Evolutionary conservation across 2,113 vertebrate species (phyloP).

Genomic region (Laterallus jamaicensis): DNA sequence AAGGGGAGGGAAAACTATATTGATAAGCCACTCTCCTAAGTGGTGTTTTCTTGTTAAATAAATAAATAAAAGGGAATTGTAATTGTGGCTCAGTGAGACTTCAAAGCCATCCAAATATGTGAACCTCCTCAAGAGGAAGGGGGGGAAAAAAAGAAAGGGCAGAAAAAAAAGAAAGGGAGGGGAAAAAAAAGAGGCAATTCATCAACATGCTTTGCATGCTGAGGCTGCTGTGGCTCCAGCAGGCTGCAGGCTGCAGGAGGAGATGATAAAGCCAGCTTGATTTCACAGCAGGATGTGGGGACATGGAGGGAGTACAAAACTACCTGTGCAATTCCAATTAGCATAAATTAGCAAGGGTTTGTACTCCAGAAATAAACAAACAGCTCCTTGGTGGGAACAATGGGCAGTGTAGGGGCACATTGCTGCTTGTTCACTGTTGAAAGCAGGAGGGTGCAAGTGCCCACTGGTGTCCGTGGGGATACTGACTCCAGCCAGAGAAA

Average conservation of each 20-base stretch:
- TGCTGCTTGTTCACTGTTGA: neutral
- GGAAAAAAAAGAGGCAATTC: neutral
- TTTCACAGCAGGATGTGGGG: neutral
- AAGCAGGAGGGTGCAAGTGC: neutral
- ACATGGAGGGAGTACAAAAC: neutral
- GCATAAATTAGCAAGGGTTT: neutral
- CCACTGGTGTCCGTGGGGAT: accelerated
- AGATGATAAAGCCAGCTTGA: neutral
- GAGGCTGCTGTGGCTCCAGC: neutral
- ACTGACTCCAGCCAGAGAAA: neutral
- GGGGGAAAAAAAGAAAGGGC: too few species aligned
- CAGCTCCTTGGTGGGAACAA: neutral
- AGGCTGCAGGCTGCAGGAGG: neutral
- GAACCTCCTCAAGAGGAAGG: neutral
- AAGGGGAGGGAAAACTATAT: neutral
- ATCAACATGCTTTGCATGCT: neutral
- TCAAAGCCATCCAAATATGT: neutral
- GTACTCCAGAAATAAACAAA: neutral
- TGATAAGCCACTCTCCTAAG: neutral
- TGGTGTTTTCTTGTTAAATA: neutral
- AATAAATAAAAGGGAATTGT: neutral
- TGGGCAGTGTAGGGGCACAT: neutral
- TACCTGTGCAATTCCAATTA: conserved; percentile 8
- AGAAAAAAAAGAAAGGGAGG: too few species aligned
- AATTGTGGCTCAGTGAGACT: neutral